phyloP scores from a whole-genome alignment of 2,888 invertebrate genomes.

The Isotomurus palustris region DNA sequence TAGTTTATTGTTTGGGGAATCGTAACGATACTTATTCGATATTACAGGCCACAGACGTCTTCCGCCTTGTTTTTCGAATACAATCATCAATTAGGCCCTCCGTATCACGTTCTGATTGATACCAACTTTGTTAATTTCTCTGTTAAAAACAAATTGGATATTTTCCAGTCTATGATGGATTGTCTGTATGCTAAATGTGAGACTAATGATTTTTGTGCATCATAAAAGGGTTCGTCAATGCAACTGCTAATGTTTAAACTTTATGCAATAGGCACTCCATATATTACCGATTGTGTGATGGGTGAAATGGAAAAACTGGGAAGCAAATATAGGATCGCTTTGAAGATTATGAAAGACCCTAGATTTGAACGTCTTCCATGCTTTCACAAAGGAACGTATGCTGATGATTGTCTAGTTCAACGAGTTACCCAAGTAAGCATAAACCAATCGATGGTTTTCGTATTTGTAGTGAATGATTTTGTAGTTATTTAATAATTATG shows the following conservation, averaged over 20 bases:
- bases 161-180: conserved; percentile 97
- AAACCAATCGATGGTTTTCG: no score
- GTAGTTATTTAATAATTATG: neutral
- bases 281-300: conserved; percentile 96
- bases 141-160: conserved; percentile 94
- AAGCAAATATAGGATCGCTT: conserved; percentile 86
- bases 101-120: conserved; percentile 92
- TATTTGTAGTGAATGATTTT: no score
- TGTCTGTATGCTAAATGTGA: conserved; percentile 91
- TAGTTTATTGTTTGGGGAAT: no score
- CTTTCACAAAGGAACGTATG: conserved; percentile 95
- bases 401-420: conserved; percentile 96
- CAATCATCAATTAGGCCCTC: conserved; percentile 96
- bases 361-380: conserved; percentile 89
- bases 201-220: conserved; percentile 36
- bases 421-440: conserved; percentile 72
- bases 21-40: no score
- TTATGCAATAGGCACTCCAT: conserved; percentile 71
- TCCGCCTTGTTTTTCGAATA: conserved; percentile 96
- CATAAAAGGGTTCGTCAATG: neutral
- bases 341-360: conserved; percentile 89
- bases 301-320: conserved; percentile 97
- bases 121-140: conserved; percentile 99
- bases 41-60: conserved; percentile 69
- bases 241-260: neutral